Conservation (phyloP, 2,888 invertebrate genomes). For the Horisme vitalbata region DNA sequence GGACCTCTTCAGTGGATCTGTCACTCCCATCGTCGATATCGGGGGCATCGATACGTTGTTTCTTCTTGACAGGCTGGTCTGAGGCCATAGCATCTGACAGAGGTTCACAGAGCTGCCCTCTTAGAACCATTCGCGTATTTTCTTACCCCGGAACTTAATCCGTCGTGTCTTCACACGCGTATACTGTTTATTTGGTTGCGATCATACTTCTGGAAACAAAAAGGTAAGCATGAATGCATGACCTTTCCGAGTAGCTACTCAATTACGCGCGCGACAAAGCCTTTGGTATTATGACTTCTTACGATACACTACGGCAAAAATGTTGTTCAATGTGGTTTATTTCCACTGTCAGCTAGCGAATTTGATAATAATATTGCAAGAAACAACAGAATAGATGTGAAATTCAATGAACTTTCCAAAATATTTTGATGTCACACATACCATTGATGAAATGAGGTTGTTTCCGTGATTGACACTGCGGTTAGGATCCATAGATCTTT, state of each 20-base stretch:
- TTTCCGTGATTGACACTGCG: constrained; percentile 51
- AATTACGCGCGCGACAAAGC: constrained; percentile 82
- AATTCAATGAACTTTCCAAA: constrained; percentile 79
- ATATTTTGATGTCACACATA: constrained; percentile 84
- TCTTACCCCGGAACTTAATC: constrained; percentile 27
- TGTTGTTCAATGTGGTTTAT: constrained; percentile 25
- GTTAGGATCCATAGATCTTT: constrained; percentile 63
- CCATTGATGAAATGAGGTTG: constrained; percentile 74
- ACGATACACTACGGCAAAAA: constrained; percentile 21
- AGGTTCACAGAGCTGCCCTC: constrained; percentile 80
- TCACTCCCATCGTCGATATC: constrained; percentile 82
- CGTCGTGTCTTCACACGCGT: constrained; percentile 30
- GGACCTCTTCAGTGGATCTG: constrained; percentile 77
- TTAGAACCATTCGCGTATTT: constrained; percentile 83
- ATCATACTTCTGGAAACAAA: constrained; percentile 69
- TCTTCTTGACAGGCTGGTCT: constrained; percentile 93
- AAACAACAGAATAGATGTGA: constrained; percentile 37
- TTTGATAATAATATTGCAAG: constrained; percentile 33
- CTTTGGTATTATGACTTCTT: constrained; percentile 45
- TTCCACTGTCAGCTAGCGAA: constrained; percentile 21
- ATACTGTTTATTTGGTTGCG: constrained; percentile 39
- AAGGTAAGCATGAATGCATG: constrained; percentile 73
- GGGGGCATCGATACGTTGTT: constrained; percentile 87
- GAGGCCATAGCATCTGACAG: constrained; percentile 86
- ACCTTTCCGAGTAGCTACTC: constrained; percentile 80